A percentile compares a stretch with the other conserved stretches of the same genome.
Conservation (phyloP, 1,140 invertebrate species). For the Phocides pigmalion region DNA sequence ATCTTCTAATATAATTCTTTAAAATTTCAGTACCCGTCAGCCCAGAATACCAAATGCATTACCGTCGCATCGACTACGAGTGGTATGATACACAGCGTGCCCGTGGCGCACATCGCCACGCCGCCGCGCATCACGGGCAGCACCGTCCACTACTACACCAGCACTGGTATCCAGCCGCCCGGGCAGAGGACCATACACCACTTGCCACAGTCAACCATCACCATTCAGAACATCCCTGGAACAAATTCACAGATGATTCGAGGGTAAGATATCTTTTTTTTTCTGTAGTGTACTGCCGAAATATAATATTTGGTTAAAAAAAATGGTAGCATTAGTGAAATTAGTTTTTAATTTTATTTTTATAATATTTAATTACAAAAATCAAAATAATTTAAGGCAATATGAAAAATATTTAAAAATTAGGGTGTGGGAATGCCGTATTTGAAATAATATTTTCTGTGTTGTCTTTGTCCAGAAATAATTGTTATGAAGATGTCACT, state of each 20-base stretch:
- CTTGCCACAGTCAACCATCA: slow-evolving; percentile 67
- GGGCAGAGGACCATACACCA: slow-evolving; percentile 55
- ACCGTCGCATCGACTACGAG: slow-evolving; percentile 75
- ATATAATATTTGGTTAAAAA: too few species aligned
- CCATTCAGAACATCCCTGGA: slow-evolving; percentile 70
- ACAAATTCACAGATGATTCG: slow-evolving; percentile 72
- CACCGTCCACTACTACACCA: slow-evolving; percentile 73
- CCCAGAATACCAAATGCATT: slow-evolving; percentile 69
- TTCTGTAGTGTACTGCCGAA: too few species aligned
- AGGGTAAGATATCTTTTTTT: slow-evolving; percentile 48
- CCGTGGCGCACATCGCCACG: slow-evolving; percentile 67
- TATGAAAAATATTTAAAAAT: too few species aligned
- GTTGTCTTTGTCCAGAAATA: too few species aligned
- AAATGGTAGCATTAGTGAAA: too few species aligned
- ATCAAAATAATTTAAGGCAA: too few species aligned
- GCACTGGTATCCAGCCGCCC: slow-evolving; percentile 40
- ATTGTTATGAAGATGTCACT: too few species aligned
- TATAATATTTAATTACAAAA: too few species aligned
- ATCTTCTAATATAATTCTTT: neutral
- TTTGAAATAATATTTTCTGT: too few species aligned
- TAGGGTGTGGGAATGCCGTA: too few species aligned
- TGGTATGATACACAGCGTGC: slow-evolving; percentile 74
- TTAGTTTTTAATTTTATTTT: too few species aligned
- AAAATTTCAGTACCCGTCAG: slow-evolving; percentile 56
- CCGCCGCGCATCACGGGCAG: slow-evolving; percentile 63